These are phyloP conservation scores for Hormaphis cornu DNA, from an alignment of 1,140 invertebrate species.

Conservation along the genomic window DNA sequence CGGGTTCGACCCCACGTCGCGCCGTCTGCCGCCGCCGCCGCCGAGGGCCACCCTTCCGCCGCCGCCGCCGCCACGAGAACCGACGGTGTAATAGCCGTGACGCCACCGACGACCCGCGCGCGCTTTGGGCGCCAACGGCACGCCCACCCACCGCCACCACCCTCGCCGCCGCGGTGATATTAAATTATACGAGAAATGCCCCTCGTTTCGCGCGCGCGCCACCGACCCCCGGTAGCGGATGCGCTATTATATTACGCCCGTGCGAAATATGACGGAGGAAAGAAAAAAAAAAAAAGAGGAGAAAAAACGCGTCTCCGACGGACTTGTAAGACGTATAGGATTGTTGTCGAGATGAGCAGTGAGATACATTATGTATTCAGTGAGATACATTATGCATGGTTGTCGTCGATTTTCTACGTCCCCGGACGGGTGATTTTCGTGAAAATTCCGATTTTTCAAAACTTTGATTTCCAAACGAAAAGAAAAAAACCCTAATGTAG, in stretches of 20 bases:
- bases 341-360: too few species aligned
- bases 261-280: slow-evolving; percentile 5
- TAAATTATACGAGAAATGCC: slow-evolving; percentile 32
- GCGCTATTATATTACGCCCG: not conserved
- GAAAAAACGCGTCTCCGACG: slow-evolving; percentile 3
- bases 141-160: slow-evolving; percentile 27
- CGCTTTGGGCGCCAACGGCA: slow-evolving; percentile 31
- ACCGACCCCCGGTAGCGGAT: not conserved
- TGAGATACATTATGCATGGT: too few species aligned
- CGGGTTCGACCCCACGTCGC: slow-evolving; percentile 13
- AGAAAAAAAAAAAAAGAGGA: too few species aligned
- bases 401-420: too few species aligned
- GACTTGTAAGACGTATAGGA: slow-evolving; percentile 21
- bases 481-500: too few species aligned
- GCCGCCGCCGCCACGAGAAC: not conserved
- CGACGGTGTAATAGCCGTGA: slow-evolving; percentile 31
- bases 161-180: slow-evolving; percentile 22
- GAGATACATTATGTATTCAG: too few species aligned
- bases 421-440: too few species aligned
- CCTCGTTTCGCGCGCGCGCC: slow-evolving; percentile 7
- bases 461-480: too few species aligned
- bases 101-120: slow-evolving; percentile 31
- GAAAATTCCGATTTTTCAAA: too few species aligned
- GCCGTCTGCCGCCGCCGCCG: not conserved
- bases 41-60: not conserved